phyloP scores from a whole-genome alignment of 1,140 invertebrate genomes.

The Listronotus oregonensis region DNA sequence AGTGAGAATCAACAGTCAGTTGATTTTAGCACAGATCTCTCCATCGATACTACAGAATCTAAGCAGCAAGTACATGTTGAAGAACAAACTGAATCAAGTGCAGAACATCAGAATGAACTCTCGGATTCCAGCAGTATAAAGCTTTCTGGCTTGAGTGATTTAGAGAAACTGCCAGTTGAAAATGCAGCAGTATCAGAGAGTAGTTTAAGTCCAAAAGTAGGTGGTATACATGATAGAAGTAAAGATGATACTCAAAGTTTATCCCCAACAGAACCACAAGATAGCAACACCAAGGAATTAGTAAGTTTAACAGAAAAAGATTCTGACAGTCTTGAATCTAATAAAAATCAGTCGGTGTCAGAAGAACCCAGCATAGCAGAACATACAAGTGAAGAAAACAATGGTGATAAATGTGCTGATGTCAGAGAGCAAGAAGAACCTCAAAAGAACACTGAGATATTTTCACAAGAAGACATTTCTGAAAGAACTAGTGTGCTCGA shows the following conservation, averaged over 20 bases:
- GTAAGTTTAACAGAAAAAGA: not conserved
- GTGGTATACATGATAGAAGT: not conserved
- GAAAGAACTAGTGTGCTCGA: constrained; percentile 3
- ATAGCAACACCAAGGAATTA: not conserved
- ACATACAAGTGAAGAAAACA: not conserved
- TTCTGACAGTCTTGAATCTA: not conserved
- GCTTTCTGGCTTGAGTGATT: too few relatives aligned
- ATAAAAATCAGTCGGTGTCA: not conserved
- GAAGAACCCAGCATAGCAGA: not conserved
- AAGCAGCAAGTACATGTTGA: too few relatives aligned
- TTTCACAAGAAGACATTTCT: not conserved
- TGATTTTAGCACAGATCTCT: not conserved
- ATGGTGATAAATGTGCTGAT: not conserved
- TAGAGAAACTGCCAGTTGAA: too few relatives aligned
- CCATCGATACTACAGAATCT: not conserved
- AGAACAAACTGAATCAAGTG: too few relatives aligned
- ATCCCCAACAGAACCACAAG: not conserved
- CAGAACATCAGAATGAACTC: too few relatives aligned
- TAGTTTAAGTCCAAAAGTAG: too few relatives aligned
- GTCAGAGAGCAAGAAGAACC: constrained; percentile 6
- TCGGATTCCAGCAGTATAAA: too few relatives aligned
- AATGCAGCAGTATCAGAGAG: too few relatives aligned
- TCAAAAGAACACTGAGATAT: not conserved
- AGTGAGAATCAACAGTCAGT: not conserved
- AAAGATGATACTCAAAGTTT: not conserved